Base-by-base conservation (phyloP, 2,888 invertebrate genomes). In the Clitarchus hookeri region DNA sequence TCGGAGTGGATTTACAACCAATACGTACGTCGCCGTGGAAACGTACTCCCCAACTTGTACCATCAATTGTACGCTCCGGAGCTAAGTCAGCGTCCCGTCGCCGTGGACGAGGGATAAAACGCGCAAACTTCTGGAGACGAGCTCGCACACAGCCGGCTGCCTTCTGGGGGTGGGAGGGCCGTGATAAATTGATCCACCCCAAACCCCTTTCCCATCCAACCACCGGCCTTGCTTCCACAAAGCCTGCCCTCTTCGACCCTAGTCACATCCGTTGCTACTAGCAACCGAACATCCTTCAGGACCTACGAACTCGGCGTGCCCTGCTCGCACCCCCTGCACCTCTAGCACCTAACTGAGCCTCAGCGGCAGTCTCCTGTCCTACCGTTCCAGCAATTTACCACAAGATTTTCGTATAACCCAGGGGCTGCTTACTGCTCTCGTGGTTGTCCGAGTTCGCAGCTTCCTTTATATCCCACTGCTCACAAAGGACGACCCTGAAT, bases 211-310 rank as follows among this genome's bases (percentile, higher is more conserved):
- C 23, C 48, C 23, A 0, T 12, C 65, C 65, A 13, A 65, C 65
- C 65, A 19, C 65, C 16, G 8, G 23, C 65, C 65, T 23, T 65
- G 65, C 65, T 65, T 65, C 65, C 65, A 65, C 65, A 65, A 65
- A 65, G 65, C 65, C 65, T 23, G 65, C 65, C 65, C 65, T 65
- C 65, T 65, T 65, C 65, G 65, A 65, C 65, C 65, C 65, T 19
- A 65, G 65, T n/a, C 65, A 2, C 65, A 65, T 12, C 65, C 65
- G 8, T 65, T 65, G 65, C 65, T n/a, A 65, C 65, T 65, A 19
- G 65, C 65, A 65, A 65, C 65, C 65, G 65, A 65, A n/a, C 65
- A n/a, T 65, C 65, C 65, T 65, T 65, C 65, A 65, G 65, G 65
- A 23, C 65, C 65, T 19, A 65, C 65, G 65, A 65, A 65, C 65